These are phyloP conservation scores for Hystrix brachyura DNA, from an alignment of 2,113 vertebrate species.

Conservation along the genomic window DNA sequence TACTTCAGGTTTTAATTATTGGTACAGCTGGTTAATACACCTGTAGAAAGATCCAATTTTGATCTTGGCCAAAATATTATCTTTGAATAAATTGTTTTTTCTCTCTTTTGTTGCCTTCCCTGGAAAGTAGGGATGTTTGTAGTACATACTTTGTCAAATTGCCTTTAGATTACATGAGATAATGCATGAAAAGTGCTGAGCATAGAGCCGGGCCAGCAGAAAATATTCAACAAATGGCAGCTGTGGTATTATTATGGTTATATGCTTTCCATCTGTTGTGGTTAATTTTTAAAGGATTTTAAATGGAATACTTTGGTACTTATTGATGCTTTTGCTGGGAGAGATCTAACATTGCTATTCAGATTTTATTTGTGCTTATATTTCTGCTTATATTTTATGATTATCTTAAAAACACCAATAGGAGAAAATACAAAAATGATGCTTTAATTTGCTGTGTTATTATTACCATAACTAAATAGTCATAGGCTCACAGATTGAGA, in stretches of 20 bases:
- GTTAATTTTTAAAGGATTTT: background rate
- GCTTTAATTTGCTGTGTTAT: slow-evolving; percentile 33
- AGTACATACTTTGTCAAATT: background rate
- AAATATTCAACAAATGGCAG: background rate
- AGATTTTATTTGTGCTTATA: slow-evolving; percentile 41
- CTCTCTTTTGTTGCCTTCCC: background rate
- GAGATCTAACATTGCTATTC: background rate
- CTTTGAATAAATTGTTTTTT: background rate
- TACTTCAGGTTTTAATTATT: background rate
- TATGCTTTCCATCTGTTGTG: background rate
- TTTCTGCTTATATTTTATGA: slow-evolving; percentile 62
- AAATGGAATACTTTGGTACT: background rate
- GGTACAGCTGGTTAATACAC: background rate
- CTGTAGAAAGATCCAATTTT: background rate
- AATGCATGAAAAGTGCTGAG: background rate
- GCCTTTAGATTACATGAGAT: background rate
- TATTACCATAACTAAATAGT: background rate
- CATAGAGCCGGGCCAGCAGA: background rate
- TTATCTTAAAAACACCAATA: slow-evolving; percentile 36
- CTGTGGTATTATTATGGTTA: background rate
- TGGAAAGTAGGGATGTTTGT: background rate
- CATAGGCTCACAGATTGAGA: background rate
- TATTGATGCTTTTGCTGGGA: background rate
- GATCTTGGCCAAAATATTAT: background rate
- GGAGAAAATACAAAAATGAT: slow-evolving; percentile 21